phyloP scores from a whole-genome alignment of 2,113 vertebrate species.

The Paradisaea rubra region DNA sequence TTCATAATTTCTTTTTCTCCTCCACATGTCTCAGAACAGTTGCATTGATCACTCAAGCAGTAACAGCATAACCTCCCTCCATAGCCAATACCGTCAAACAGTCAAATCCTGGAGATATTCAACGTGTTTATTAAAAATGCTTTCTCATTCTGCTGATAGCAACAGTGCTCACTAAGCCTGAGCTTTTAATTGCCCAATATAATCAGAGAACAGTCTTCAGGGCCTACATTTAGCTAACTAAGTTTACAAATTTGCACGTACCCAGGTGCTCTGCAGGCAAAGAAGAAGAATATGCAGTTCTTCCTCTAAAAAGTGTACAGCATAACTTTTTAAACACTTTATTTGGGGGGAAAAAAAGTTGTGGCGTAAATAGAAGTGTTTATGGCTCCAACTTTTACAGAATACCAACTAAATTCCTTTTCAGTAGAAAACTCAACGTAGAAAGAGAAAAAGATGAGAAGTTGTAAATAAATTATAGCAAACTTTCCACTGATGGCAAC shows the following conservation, averaged over 20 bases:
- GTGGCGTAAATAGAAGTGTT: not conserved
- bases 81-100: not conserved
- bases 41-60: not conserved
- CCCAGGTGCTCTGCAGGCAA: not conserved
- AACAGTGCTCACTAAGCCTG: not conserved
- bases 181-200: not conserved
- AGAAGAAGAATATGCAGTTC: not conserved
- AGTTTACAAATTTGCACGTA: not conserved
- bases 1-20: not conserved
- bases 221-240: not conserved
- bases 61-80: not conserved
- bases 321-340: not conserved
- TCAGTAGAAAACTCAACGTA: not conserved
- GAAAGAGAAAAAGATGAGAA: not conserved
- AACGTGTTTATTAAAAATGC: not conserved
- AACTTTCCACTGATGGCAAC: not conserved
- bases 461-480: not conserved
- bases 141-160: not conserved
- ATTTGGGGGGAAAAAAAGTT: accelerated
- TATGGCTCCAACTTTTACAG: not conserved
- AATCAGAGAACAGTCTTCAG: not conserved
- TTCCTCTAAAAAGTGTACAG: not conserved
- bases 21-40: not conserved
- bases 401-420: not conserved
- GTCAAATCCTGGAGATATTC: not conserved